These are phyloP conservation scores for Malachius bipustulatus DNA, from an alignment of 2,888 invertebrate species.

Conservation along the genomic window DNA sequence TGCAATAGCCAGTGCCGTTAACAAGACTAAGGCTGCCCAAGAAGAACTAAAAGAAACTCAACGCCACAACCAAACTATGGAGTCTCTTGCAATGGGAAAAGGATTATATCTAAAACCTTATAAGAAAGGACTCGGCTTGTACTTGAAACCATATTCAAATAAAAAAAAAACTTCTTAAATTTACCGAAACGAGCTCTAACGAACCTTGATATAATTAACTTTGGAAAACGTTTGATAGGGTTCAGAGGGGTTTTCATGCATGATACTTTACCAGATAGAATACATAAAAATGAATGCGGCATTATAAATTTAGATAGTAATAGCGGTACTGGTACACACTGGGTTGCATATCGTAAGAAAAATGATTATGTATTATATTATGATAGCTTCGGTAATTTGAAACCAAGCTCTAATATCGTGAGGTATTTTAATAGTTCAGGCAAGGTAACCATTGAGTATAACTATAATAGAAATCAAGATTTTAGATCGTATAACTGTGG, in stretches of 20 bases:
- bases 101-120: constrained; percentile 20
- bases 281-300: no score
- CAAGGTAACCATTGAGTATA: constrained; percentile 13
- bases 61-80: constrained; percentile 30
- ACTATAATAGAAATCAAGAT: constrained; percentile 10
- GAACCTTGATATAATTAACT: constrained; percentile 18
- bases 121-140: constrained; percentile 20
- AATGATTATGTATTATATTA: constrained; percentile 26
- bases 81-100: constrained; percentile 27
- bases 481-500: constrained; percentile 8
- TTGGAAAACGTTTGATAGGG: constrained; percentile 14
- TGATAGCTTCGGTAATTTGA: constrained; percentile 31
- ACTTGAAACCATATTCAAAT: constrained; percentile 18
- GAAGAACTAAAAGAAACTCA: constrained; percentile 24
- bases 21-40: constrained; percentile 27
- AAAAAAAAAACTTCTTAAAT: constrained; percentile 17
- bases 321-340: constrained; percentile 26
- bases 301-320: constrained; percentile 26
- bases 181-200: constrained; percentile 19
- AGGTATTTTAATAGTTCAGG: constrained; percentile 11
- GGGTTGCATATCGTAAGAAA: constrained; percentile 29
- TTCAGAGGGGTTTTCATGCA: constrained; percentile 26
- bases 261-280: no score
- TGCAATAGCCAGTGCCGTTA: constrained; percentile 28
- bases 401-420: constrained; percentile 20